Evolutionary conservation across 2,888 invertebrate species (phyloP), one percentile per base, ranked within the genome.

Genomic region (Latrodectus hesperus): DNA sequence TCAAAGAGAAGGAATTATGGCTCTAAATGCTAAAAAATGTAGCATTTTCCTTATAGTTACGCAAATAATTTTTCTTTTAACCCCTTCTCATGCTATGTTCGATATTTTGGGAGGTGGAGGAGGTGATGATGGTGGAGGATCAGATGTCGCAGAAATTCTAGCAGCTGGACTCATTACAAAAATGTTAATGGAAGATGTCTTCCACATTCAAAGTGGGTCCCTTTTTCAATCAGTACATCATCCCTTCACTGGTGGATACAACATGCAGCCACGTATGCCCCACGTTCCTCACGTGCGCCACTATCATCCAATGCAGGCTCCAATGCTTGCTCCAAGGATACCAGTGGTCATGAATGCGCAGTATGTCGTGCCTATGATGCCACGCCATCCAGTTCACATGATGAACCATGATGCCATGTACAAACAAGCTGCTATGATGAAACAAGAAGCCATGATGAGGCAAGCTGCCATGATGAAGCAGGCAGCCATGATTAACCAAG

Each of bases 141-240:
- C 73, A 6, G 65, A 72, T 55, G 67, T 86, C 3, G 76, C 81
- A 3, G 86, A 86, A 67, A 86, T 86, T 9, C 68, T 86, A 5
- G 86, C 86, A 1, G 86, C 86, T 10, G 86, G 86, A 4, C 81
- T 86, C 49, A 80, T 86, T 55, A 81, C 86, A 11, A 71, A 65
- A 14, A 60, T 86, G 65, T 26, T 86, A 10, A 86, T 86, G 86
- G 86, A 86, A 55, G 82, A 82, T 49, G 64, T 73, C n/a, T 4
- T 22, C 11, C 17, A 52, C 9, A 9, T 52, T 1, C 65, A 65
- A 4, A 67, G 79, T 16, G 64, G 10, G 16, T 55, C 67, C 1
- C 64, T 70, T 17, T 26, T 84, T 16, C 77, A 65, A n/a, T 64
- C 84, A 3, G 22, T 84, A 5, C 17, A 65, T 9, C 65, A 84